A percentile compares a stretch with the other conserved stretches of the same genome.
Conservation (phyloP, 2,888 invertebrate genomes). For the Spialia ferax region DNA sequence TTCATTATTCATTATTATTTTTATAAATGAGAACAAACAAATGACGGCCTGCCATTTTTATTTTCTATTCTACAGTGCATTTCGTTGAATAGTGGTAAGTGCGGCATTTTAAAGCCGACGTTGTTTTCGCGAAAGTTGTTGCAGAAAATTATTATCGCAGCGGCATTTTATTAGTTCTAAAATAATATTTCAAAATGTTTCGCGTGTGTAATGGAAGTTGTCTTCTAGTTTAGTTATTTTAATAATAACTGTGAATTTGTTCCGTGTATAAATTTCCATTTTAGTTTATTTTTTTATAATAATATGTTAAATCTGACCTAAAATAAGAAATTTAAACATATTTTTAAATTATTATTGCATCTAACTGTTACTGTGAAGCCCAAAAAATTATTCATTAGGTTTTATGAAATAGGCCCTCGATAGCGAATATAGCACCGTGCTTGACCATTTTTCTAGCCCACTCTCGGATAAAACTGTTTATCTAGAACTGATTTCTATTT, state of each 20-base stretch:
- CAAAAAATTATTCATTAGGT: no score
- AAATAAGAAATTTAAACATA: no score
- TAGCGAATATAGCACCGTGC: no score
- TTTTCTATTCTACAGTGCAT: slow-evolving; percentile 17
- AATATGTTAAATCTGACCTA: no score
- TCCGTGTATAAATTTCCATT: no score
- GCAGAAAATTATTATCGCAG: background rate
- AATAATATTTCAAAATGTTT: background rate
- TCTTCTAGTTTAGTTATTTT: background rate
- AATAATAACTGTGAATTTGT: background rate
- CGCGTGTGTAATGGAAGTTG: background rate
- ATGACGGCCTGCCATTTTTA: slow-evolving; percentile 14
- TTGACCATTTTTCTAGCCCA: background rate
- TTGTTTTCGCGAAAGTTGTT: background rate
- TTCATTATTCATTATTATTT: slow-evolving; percentile 31
- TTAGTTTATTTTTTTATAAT: no score
- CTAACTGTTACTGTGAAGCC: no score
- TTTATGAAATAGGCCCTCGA: no score
- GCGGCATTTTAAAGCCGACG: background rate
- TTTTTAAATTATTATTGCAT: no score
- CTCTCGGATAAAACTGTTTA: background rate
- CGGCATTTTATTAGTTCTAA: background rate
- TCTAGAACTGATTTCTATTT: slow-evolving; percentile 4
- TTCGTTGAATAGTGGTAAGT: slow-evolving; percentile 5
- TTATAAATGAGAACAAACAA: slow-evolving; percentile 31